A percentile compares a stretch with the other conserved stretches of the same genome.
phyloP scores from a whole-genome alignment of 2,113 vertebrate genomes.

The Anoplopoma fimbria region DNA sequence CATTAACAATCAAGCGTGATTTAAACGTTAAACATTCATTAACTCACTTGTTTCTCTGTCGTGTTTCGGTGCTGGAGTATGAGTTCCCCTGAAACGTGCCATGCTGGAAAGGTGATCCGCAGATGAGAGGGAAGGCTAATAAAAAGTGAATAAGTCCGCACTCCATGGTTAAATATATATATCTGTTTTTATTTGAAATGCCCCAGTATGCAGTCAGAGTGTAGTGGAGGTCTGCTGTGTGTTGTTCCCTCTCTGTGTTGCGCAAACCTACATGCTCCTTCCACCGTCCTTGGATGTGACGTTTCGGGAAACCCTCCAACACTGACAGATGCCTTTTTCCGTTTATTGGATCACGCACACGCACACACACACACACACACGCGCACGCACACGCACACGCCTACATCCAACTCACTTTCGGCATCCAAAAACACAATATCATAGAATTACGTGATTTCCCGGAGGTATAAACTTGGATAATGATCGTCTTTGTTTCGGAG shows the following conservation, averaged over 20 bases:
- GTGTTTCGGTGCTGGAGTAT: slow-evolving; percentile 64
- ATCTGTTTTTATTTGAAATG: not conserved
- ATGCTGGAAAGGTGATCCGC: slow-evolving; percentile 74
- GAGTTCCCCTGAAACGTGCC: slow-evolving; percentile 76
- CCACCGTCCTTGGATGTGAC: slow-evolving; percentile 59
- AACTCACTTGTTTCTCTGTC: slow-evolving; percentile 84
- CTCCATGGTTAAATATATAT: slow-evolving; percentile 45
- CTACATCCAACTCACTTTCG: not conserved
- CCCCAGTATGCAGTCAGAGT: not conserved
- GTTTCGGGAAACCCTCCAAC: slow-evolving; percentile 58
- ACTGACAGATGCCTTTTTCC: slow-evolving; percentile 37
- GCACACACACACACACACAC: not conserved
- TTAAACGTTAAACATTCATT: not conserved
- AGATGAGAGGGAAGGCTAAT: slow-evolving; percentile 59
- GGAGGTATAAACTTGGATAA: slow-evolving; percentile 23
- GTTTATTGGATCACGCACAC: not conserved
- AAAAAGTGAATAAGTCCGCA: slow-evolving; percentile 49
- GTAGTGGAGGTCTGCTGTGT: not conserved
- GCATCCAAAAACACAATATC: slow-evolving; percentile 21
- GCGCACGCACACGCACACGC: not conserved
- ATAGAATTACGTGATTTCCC: slow-evolving; percentile 11
- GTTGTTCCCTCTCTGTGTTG: slow-evolving; percentile 20
- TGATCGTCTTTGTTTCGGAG: slow-evolving; percentile 15
- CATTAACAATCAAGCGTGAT: not conserved
- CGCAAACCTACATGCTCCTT: slow-evolving; percentile 25